phyloP scores from a whole-genome alignment of 2,113 vertebrate genomes.

The Syngnathoides biaculeatus region DNA sequence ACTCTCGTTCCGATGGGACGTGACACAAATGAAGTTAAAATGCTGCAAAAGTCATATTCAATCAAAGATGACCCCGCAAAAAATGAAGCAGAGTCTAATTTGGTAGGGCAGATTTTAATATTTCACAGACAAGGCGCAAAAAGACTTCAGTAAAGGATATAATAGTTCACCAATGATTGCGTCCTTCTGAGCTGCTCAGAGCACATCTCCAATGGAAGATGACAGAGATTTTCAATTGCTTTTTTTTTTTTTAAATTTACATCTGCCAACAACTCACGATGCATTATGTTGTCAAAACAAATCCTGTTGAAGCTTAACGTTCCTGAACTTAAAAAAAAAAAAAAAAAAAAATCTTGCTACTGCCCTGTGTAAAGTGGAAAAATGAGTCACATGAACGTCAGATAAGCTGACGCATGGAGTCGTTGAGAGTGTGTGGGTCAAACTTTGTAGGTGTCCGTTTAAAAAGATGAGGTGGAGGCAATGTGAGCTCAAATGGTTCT shows the following conservation, averaged over 20 bases:
- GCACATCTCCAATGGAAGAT: no score
- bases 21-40: not conserved
- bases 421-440: not conserved
- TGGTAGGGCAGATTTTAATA: not conserved
- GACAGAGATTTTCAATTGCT: no score
- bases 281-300: no score
- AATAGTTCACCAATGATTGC: no score
- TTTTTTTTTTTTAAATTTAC: no score
- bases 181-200: no score
- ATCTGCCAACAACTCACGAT: no score
- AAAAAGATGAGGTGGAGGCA: not conserved
- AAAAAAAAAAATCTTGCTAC: not conserved
- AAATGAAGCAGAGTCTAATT: not conserved
- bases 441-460: not conserved
- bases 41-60: not conserved
- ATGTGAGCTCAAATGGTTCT: not conserved
- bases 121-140: no score
- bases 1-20: no score
- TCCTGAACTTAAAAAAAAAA: no score
- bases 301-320: no score
- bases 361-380: not conserved
- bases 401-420: not conserved
- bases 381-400: not conserved
- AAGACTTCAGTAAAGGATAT: no score
- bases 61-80: not conserved